Percentiles rank a stretch among this genome's conserved stretches.
phyloP scores from a whole-genome alignment of 2,888 invertebrate genomes.

The Phaedon cochleariae region DNA sequence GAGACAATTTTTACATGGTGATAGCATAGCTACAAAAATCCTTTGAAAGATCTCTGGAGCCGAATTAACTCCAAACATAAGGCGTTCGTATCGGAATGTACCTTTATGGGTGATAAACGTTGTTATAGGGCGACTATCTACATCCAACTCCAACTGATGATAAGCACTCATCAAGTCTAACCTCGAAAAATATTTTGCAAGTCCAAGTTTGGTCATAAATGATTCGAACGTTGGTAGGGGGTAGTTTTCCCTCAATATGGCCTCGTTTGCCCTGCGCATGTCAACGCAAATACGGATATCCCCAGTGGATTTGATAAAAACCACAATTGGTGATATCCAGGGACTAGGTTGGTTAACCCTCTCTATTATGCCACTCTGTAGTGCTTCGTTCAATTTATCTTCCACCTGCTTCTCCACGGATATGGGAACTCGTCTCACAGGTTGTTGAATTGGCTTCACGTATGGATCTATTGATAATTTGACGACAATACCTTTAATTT shows the following conservation, averaged over 20 bases:
- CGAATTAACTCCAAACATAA: no score
- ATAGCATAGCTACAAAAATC: constrained; percentile 47
- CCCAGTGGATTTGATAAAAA: constrained; percentile 42
- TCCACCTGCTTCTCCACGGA: background rate
- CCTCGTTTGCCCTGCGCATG: no score
- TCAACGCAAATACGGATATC: no score
- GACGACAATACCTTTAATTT: constrained; percentile 29
- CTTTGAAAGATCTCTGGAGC: constrained; percentile 49
- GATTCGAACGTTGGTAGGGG: no score
- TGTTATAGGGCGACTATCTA: constrained; percentile 38
- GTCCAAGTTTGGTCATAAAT: no score
- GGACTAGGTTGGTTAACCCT: constrained; percentile 47
- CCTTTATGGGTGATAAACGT: constrained; percentile 41
- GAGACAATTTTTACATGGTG: constrained; percentile 45
- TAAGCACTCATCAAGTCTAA: no score
- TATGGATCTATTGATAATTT: constrained; percentile 32
- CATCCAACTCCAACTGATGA: no score
- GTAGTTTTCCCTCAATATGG: no score
- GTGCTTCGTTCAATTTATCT: no score
- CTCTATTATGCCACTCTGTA: constrained; percentile 50
- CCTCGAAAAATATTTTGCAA: no score
- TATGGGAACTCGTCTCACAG: no score
- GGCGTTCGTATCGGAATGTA: constrained; percentile 52
- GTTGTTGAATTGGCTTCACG: constrained; percentile 9
- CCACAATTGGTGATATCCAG: constrained; percentile 55